Base-by-base conservation (phyloP, 2,888 invertebrate genomes). In the Stomorhina lunata region DNA sequence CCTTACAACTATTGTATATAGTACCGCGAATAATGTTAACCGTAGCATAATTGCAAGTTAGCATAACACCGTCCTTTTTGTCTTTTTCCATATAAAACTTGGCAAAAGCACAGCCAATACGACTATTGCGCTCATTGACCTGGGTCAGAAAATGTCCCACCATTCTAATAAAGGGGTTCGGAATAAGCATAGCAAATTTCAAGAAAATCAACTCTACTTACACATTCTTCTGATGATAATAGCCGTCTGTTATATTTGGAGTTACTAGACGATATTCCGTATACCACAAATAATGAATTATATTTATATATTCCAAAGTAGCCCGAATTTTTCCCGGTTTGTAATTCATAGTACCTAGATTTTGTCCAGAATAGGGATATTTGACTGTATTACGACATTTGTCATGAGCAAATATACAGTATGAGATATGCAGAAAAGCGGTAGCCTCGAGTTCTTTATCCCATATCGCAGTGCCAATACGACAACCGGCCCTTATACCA, bases 401-500 rank as follows among this genome's bases (percentile, higher is more conserved):
- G 53, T 87, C 87, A 43, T 87, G 87, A 0, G 84, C 86, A 85
- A 87, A 85, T 7, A 83, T 84, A 68, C 88, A 88, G 27, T 86
- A 86, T 50, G 86, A 84, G 7, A 84, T 78, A 45, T 88, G 88
- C 40, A 87, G 86, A 53, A 85, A 85, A 12, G 88, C 87, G 20
- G 87, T 7, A 37, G 81, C 78, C 37, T 87, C 86, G 50, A 88
- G 78, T 1, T 84, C 83, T 0, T 84, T 0, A 55, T 88, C 88
- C 88, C 88, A 88, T 17, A 48, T 43, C 83, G 88, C 85, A 5
- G 85, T 86, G 37, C 83, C 88, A 86, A 88, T 88, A 9, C 86
- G 87, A 4, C 80, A 15, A 15, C 88, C 88, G 3, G 86, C 84
- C 7, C 84, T 57, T 4, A 87, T n/a, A 43, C 22, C 40, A 1